phyloP scores from a whole-genome alignment of 2,113 vertebrate genomes.

The Myiozetetes cayanensis region DNA sequence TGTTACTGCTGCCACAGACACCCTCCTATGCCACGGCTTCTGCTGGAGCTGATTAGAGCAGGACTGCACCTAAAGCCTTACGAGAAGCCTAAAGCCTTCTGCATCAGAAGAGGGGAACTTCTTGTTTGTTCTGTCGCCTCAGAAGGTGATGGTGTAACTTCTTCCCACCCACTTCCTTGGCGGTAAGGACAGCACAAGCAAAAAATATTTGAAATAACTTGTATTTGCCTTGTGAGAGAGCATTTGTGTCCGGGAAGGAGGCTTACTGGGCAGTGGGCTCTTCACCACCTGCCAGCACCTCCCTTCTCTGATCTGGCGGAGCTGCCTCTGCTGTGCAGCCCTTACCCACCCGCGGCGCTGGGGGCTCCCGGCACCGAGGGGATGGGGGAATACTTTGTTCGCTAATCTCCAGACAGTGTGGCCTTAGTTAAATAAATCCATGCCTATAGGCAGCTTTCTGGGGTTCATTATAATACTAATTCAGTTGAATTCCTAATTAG shows the following conservation, averaged over 20 bases:
- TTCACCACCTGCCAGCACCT: neutral
- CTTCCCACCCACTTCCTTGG: neutral
- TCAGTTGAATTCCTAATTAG: conserved; percentile 38
- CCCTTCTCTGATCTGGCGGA: rapidly evolving
- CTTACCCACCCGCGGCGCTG: rapidly evolving
- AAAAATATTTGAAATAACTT: neutral
- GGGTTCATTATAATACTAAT: conserved; percentile 34
- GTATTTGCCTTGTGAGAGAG: neutral
- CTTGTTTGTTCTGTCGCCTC: neutral
- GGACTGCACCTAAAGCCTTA: neutral
- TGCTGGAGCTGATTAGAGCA: neutral
- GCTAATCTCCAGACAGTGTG: neutral
- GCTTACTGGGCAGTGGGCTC: neutral
- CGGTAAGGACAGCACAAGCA: neutral
- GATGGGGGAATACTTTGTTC: neutral
- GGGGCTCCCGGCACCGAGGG: rapidly evolving
- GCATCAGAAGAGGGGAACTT: neutral
- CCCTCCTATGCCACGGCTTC: neutral
- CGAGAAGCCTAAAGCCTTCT: neutral
- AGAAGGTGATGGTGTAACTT: neutral
- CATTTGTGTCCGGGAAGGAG: neutral
- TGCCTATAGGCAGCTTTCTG: conserved; percentile 34
- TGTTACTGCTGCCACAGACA: neutral
- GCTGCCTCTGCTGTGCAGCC: neutral
- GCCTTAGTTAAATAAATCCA: conserved; percentile 37